phyloP scores from a whole-genome alignment of 2,888 invertebrate genomes.

The Bugulina stolonifera region DNA sequence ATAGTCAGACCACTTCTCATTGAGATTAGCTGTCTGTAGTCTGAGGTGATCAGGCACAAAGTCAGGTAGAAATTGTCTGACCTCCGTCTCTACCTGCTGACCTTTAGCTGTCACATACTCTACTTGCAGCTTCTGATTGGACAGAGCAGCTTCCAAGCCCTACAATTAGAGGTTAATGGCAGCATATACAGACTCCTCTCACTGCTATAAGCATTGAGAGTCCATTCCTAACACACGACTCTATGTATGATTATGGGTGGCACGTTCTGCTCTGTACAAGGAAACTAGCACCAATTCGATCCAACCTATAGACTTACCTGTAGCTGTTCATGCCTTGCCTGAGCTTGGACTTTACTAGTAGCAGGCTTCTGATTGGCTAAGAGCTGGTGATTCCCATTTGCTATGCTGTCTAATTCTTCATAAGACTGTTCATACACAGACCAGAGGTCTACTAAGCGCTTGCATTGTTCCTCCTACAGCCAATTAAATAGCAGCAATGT shows the following conservation, averaged over 20 bases:
- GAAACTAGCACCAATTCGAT: too few relatives aligned
- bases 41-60: slow-evolving; percentile 16
- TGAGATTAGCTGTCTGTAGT: slow-evolving; percentile 8
- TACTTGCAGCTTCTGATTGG: slow-evolving; percentile 19
- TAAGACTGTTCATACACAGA: slow-evolving; percentile 23
- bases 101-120: slow-evolving; percentile 25
- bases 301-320: slow-evolving; percentile 53
- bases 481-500: slow-evolving; percentile 24
- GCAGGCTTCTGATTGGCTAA: slow-evolving; percentile 43
- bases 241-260: too few relatives aligned
- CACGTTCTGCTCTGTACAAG: too few relatives aligned
- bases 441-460: slow-evolving; percentile 39
- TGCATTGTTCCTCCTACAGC: slow-evolving; percentile 37
- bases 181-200: too few relatives aligned
- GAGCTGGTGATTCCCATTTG: not conserved
- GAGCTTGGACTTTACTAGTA: slow-evolving; percentile 70
- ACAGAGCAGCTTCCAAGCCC: slow-evolving; percentile 13
- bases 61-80: slow-evolving; percentile 15
- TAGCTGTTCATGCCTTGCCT: slow-evolving; percentile 57
- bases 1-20: not conserved
- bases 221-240: too few relatives aligned
- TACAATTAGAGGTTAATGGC: not conserved
- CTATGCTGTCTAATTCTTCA: slow-evolving; percentile 1
- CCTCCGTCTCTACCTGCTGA: slow-evolving; percentile 24
- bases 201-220: too few relatives aligned